phyloP scores from a whole-genome alignment of 2,888 invertebrate species.

The Acleris emargana region DNA sequence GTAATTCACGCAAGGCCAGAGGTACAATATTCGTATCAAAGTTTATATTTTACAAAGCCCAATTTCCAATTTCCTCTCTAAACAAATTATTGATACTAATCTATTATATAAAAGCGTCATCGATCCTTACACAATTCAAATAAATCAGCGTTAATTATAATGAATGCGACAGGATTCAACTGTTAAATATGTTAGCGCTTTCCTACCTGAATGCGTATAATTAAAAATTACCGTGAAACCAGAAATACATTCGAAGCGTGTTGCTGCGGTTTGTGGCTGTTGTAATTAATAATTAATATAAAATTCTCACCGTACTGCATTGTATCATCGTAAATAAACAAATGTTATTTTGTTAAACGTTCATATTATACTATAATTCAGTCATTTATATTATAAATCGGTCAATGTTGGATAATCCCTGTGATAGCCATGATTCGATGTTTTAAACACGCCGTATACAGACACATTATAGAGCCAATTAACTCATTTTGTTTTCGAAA shows the following conservation, averaged over 20 bases:
- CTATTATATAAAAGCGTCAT: conserved; percentile 8
- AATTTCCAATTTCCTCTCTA: not conserved
- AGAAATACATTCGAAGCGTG: conserved; percentile 14
- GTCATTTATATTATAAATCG: too few relatives aligned
- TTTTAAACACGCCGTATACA: too few relatives aligned
- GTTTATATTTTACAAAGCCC: too few relatives aligned
- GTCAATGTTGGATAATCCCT: too few relatives aligned
- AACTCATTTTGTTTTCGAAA: too few relatives aligned
- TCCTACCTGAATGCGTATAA: conserved; percentile 25
- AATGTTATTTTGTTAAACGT: not conserved
- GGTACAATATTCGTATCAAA: conserved; percentile 1
- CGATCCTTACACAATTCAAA: conserved; percentile 9
- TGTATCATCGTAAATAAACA: conserved; percentile 41
- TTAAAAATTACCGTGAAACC: conserved; percentile 31
- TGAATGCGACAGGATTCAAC: conserved; percentile 21
- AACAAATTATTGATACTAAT: conserved; percentile 10
- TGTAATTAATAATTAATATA: conserved; percentile 72
- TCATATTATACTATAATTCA: too few relatives aligned
- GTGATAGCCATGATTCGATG: too few relatives aligned
- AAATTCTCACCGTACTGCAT: conserved; percentile 69
- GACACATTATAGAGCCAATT: too few relatives aligned
- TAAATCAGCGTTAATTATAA: conserved; percentile 29
- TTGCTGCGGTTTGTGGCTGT: conserved; percentile 58
- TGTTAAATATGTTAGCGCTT: conserved; percentile 25
- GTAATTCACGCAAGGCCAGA: too few relatives aligned